These are phyloP conservation scores for Drosophila kokeensis DNA, from an alignment of 2,888 invertebrate genomes.

Conservation along the genomic window DNA sequence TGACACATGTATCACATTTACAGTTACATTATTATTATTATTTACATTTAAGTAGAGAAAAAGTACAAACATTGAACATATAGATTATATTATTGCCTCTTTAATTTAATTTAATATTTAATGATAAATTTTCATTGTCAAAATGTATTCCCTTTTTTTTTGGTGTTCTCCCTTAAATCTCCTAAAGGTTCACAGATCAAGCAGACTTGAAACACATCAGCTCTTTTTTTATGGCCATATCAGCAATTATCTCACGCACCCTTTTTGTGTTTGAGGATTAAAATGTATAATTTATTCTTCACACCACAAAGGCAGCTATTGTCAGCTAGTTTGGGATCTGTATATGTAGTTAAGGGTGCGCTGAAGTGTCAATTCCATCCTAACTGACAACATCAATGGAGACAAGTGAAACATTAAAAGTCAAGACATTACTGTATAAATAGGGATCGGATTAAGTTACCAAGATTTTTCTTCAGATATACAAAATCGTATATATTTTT, in stretches of 20 bases:
- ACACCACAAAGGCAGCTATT: conserved; percentile 17
- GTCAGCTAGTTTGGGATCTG: background rate
- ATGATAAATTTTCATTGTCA: background rate
- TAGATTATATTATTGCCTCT: background rate
- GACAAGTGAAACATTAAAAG: conserved; percentile 28
- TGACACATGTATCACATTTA: background rate
- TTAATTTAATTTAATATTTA: background rate
- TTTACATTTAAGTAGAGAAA: conserved; percentile 28
- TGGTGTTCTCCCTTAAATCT: background rate
- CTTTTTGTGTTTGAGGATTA: conserved; percentile 19
- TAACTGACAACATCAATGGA: background rate
- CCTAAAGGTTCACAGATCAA: conserved; percentile 7
- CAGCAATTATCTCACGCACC: conserved; percentile 27
- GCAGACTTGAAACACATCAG: conserved; percentile 9
- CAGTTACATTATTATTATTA: too few species aligned
- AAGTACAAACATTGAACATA: background rate
- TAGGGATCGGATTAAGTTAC: conserved; percentile 3
- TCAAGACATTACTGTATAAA: conserved; percentile 17
- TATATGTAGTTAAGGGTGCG: conserved; percentile 19
- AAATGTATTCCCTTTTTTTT: background rate
- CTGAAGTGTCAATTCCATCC: conserved; percentile 5
- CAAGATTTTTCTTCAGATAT: background rate
- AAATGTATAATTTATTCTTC: conserved; percentile 13
- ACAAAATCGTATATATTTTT: background rate
- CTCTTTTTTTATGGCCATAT: conserved; percentile 17